Evolutionary conservation across 64 coral and sea anemone genomes (phyloP), one percentile per base, ranked within the genome.

Genomic region (Porites australiensis): DNA sequence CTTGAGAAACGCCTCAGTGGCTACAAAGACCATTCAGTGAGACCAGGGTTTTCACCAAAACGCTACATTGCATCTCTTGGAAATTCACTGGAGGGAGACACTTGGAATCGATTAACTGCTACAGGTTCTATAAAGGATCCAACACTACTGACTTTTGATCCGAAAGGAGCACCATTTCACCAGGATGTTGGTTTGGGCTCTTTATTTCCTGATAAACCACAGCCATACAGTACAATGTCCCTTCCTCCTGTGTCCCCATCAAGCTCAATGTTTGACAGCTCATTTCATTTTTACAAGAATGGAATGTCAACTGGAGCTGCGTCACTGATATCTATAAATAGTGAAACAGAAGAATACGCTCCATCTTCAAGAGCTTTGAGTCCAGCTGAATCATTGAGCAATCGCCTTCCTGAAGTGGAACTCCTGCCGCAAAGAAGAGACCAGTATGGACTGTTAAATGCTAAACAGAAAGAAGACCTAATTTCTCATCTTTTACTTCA

Each of bases 281-380:
- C 94, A 18, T 99, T 95, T 89, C 93, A 96, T 61, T 99, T 99
- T 52, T 99, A 99, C 71, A 81, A 94, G 70, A 96, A 94, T 79
- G 98, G 94, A 16, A 96, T 99, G 94, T 99, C 98, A 79, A 99
- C 98, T 11, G 98, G 98, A 50, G 98, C 98, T 72, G 98, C 94
- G 1, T 99, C 98, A 58, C 73, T 99, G 81, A 88, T 99, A 50
- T 96, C 98, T 16, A 13, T 96, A 2, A 93, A 93, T 50, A 96
- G 94, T 16, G 90, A 89, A n/a, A 87, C 66, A 70, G 91, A 91
- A 88, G 96, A 98, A 52, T 94, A 94, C 55, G 91, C 91, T 4
- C 91, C 88, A 50, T 98, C 93, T 8, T 94, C 93, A 37, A 95
- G 95, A 53, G 95, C 96, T 79, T 65, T 98, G 2, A 98, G 93